These are phyloP conservation scores for Psylliodes chrysocephalus DNA, from an alignment of 2,888 invertebrate species.

Conservation along the genomic window DNA sequence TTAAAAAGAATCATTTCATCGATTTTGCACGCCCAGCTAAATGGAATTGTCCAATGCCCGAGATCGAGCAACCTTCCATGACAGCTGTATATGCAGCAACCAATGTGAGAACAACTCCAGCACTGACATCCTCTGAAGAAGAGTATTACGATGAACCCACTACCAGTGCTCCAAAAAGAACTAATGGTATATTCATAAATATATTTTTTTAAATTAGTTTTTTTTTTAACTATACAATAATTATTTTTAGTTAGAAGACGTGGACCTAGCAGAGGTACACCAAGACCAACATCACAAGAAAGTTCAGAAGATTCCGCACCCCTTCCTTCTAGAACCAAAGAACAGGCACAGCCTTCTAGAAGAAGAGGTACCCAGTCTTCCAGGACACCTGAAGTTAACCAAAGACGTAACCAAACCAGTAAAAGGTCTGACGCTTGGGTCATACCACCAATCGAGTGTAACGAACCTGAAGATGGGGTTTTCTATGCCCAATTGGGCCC, in stretches of 20 bases:
- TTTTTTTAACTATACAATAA: not conserved
- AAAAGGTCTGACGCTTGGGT: slow-evolving; percentile 77
- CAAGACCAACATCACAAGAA: slow-evolving; percentile 36
- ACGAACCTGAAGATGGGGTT: slow-evolving; percentile 91
- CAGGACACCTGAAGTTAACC: slow-evolving; percentile 32
- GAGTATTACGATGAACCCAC: slow-evolving; percentile 33
- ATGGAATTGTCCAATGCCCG: slow-evolving; percentile 94
- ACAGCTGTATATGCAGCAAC: slow-evolving; percentile 2
- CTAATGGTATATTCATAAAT: slow-evolving; percentile 30
- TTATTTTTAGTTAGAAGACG: slow-evolving; percentile 37
- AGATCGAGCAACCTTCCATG: slow-evolving; percentile 67
- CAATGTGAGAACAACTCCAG: slow-evolving; percentile 16
- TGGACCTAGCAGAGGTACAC: slow-evolving; percentile 38
- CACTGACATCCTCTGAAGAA: slow-evolving; percentile 26
- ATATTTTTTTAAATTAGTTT: not conserved
- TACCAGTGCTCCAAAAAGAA: slow-evolving; percentile 36
- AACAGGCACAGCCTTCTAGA: slow-evolving; percentile 34
- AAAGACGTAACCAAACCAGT: slow-evolving; percentile 70
- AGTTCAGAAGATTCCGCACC: slow-evolving; percentile 44
- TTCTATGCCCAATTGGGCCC: slow-evolving; percentile 95
- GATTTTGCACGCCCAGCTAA: slow-evolving; percentile 88
- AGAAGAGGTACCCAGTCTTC: slow-evolving; percentile 33
- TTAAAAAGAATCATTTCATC: slow-evolving; percentile 77
- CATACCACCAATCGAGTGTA: slow-evolving; percentile 88
- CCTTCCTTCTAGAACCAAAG: slow-evolving; percentile 42